Base-by-base conservation (phyloP, 2,113 vertebrate genomes). In the Labrus mixtus region DNA sequence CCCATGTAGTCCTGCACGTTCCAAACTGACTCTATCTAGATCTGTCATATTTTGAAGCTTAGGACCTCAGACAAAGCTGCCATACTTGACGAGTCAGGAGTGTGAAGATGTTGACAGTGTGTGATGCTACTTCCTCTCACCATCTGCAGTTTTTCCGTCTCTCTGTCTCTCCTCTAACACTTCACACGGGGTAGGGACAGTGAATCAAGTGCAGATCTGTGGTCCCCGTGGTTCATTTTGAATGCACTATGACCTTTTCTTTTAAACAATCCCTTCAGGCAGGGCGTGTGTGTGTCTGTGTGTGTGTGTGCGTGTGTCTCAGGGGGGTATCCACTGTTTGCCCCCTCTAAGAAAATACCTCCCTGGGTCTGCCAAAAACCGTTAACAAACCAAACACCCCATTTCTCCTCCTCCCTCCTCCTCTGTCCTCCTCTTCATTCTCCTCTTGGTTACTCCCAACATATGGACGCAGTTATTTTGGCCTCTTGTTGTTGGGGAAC, bases 401-500 rank as follows among this genome's bases (percentile, higher is more conserved):
- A 19, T 64, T 46, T 25, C 54, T 74, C 46, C 74, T 57, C 62
- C 65, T 36, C 61, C 39, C 23, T 23, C 61, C 33, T 48, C 37
- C 50, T 41, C 39, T 41, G 8, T 46, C 77, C 25, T 57, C 1
- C 48, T 61, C 20, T 15, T 37, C 62, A 12, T 79, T 46, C 55
- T 73, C 73, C 68, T 70, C 39, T 0, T 39, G 73, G 64, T 73
- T 62, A 80, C 73, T 82, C 74, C 75, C 87, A 79, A 79, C 91
- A 92, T 87, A 90, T 90, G 91, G 90, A 88, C 89, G 68, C 81
- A 86, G 79, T 90, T 90, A 91, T 89, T 89, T 89, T 81, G 60
- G 80, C 74, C 86, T 71, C 68, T 81, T 86, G 85, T 89, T 90
- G 76, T 78, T 36, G 43, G 46, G 60, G 85, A 87, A 92, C 90